Evolutionary conservation across 2,113 vertebrate genomes (phyloP).

Genomic region (Hyaena hyaena): DNA sequence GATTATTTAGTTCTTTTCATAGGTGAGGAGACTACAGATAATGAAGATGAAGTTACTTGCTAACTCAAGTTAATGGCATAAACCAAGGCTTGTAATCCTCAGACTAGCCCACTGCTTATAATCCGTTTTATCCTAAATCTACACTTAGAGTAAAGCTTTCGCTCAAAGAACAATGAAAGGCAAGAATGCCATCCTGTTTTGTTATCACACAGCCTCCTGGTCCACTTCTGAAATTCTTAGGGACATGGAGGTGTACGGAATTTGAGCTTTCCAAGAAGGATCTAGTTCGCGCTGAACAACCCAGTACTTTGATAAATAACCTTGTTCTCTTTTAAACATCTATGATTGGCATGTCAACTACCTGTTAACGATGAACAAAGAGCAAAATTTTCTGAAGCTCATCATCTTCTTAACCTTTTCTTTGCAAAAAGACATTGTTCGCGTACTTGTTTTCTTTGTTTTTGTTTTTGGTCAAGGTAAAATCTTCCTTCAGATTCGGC

Average conservation of each 20-base stretch:
- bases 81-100: background rate
- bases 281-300: slow-evolving; percentile 39
- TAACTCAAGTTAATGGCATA: slow-evolving; percentile 25
- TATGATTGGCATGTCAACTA: slow-evolving; percentile 47
- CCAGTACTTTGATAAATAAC: slow-evolving; percentile 51
- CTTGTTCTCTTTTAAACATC: slow-evolving; percentile 60
- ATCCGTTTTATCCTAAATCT: background rate
- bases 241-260: background rate
- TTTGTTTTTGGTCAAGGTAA: background rate
- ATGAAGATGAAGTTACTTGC: slow-evolving; percentile 19
- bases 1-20: background rate
- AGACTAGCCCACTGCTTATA: background rate
- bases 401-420: slow-evolving; percentile 57
- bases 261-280: slow-evolving; percentile 53
- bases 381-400: slow-evolving; percentile 51
- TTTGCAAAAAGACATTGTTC: slow-evolving; percentile 31
- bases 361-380: slow-evolving; percentile 68
- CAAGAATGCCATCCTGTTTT: background rate
- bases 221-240: slow-evolving; percentile 33
- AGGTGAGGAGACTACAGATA: background rate
- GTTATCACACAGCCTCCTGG: background rate
- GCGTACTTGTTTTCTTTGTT: background rate
- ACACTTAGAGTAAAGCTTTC: background rate
- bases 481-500: background rate
- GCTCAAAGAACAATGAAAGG: slow-evolving; percentile 21